Evolutionary conservation across 2,113 vertebrate genomes (phyloP).

Genomic region (Chrysemys picta): DNA sequence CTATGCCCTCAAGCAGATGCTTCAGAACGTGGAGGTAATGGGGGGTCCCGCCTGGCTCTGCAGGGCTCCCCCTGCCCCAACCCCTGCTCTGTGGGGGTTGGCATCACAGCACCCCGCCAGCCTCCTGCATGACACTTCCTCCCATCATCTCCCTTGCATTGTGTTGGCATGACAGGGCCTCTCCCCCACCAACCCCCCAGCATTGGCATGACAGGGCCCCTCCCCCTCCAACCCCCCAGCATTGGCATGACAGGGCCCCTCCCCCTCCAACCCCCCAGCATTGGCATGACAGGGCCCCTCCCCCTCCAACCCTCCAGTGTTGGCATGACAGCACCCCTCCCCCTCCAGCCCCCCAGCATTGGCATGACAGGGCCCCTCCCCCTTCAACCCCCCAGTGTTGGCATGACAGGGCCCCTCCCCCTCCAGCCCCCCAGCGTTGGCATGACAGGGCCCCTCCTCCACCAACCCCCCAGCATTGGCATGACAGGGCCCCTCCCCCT

Average conservation of each 20-base stretch:
- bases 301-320: too few species aligned
- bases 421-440: too few species aligned
- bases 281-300: background rate
- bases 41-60: accelerated
- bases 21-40: constrained; percentile 90
- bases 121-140: background rate
- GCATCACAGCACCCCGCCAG: background rate
- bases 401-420: background rate
- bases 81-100: too few species aligned
- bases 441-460: background rate
- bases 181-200: background rate
- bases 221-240: accelerated
- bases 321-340: background rate
- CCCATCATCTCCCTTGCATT: background rate
- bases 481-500: background rate
- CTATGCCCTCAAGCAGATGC: constrained; percentile 90
- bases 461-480: background rate
- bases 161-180: too few species aligned
- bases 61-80: background rate
- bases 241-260: background rate
- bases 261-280: accelerated
- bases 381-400: too few species aligned
- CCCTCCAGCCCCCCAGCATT: background rate
- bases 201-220: background rate
- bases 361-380: background rate